These are phyloP conservation scores for Eupsilia transversa DNA, from an alignment of 2,888 invertebrate genomes.

Conservation along the genomic window DNA sequence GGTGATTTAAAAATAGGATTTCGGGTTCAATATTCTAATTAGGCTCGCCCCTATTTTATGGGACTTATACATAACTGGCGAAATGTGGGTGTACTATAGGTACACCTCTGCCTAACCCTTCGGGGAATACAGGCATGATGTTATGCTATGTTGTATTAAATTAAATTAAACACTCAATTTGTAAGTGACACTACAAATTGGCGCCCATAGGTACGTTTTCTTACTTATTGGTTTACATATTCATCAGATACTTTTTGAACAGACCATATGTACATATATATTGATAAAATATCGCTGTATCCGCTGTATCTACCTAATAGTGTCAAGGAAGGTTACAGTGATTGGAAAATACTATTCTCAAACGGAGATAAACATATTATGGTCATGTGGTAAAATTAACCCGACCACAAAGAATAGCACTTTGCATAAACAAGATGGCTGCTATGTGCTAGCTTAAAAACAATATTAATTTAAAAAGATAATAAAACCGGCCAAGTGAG, in stretches of 20 bases:
- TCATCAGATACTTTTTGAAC: background rate
- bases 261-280: background rate
- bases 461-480: background rate
- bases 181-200: background rate
- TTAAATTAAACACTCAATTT: background rate
- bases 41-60: too few relatives aligned
- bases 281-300: background rate
- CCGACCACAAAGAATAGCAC: background rate
- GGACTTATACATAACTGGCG: too few relatives aligned
- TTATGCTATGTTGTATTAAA: too few relatives aligned
- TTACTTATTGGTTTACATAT: background rate
- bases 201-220: background rate
- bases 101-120: too few relatives aligned
- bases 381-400: background rate
- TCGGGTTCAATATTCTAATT: background rate
- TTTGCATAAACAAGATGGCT: background rate
- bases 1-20: background rate
- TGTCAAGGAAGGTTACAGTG: background rate
- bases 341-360: background rate
- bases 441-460: background rate
- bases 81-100: too few relatives aligned
- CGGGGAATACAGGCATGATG: too few relatives aligned
- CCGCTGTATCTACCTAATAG: background rate
- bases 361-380: background rate
- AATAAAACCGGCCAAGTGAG: background rate